These are phyloP conservation scores for Limosa lapponica DNA, from an alignment of 2,797 vertebrate species.

Conservation along the genomic window DNA sequence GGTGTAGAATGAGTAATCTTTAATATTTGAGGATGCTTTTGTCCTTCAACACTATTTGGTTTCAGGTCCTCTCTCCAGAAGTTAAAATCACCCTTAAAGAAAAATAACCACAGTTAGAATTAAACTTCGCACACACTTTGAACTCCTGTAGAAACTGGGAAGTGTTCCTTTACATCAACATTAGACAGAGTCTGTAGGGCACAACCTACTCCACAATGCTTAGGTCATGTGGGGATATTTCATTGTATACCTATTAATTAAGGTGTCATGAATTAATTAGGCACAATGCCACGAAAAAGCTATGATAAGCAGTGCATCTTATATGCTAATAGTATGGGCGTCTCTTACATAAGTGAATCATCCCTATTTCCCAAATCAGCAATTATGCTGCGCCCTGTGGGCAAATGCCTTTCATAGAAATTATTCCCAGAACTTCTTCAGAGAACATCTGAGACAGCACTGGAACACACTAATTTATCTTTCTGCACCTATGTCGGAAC, in stretches of 20 bases:
- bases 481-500: slow-evolving; percentile 17
- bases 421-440: slow-evolving; percentile 50
- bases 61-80: not conserved
- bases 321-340: slow-evolving; percentile 27
- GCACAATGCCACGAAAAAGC: slow-evolving; percentile 49
- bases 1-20: not conserved
- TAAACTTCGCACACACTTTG: not conserved
- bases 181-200: slow-evolving; percentile 1
- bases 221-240: slow-evolving; percentile 39
- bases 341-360: slow-evolving; percentile 65
- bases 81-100: not conserved
- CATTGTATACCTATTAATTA: slow-evolving; percentile 54
- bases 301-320: slow-evolving; percentile 38
- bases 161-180: not conserved
- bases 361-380: slow-evolving; percentile 61
- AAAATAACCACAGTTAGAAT: not conserved
- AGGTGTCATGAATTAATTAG: slow-evolving; percentile 49
- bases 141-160: not conserved
- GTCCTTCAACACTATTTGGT: not conserved
- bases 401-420: slow-evolving; percentile 64
- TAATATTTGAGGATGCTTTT: not conserved
- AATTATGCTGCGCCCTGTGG: slow-evolving; percentile 52
- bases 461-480: slow-evolving; percentile 44
- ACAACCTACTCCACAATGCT: slow-evolving; percentile 4
- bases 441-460: slow-evolving; percentile 56